Conservation (phyloP, 2,113 vertebrate genomes). For the Enhydra lutris region DNA sequence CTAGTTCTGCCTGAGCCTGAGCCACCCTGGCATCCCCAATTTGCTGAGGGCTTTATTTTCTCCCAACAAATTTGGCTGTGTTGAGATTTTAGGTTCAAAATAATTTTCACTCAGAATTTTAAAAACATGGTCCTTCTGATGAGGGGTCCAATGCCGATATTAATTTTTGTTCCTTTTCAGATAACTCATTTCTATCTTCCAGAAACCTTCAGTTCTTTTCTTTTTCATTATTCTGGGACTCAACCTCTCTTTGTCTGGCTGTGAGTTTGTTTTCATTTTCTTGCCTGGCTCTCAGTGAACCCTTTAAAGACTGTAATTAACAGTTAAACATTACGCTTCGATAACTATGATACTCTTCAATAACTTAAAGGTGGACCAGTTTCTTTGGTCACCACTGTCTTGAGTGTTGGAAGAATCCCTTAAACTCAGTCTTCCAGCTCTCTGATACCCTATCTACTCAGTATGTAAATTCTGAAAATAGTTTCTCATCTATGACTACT, state of each 20-base stretch:
- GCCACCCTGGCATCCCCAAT: too few species aligned
- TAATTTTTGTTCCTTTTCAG: background rate
- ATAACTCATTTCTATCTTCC: background rate
- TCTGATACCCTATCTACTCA: background rate
- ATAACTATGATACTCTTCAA: background rate
- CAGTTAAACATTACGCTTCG: background rate
- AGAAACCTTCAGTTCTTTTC: background rate
- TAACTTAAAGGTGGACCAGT: background rate
- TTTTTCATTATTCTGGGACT: background rate
- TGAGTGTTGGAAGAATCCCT: background rate
- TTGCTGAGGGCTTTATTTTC: background rate
- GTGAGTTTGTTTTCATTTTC: background rate
- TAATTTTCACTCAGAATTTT: background rate
- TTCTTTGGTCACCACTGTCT: background rate
- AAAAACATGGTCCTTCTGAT: background rate
- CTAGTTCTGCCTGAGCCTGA: too few species aligned
- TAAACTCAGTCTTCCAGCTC: background rate
- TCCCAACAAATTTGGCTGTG: background rate
- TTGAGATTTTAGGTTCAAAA: conserved; percentile 24
- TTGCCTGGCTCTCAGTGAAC: background rate
- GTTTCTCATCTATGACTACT: background rate
- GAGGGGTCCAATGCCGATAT: background rate
- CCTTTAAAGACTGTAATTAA: background rate
- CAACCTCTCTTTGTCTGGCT: background rate
- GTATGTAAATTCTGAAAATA: background rate